Conservation (phyloP, 1,140 invertebrate genomes). For the Schlechtendalia chinensis region DNA sequence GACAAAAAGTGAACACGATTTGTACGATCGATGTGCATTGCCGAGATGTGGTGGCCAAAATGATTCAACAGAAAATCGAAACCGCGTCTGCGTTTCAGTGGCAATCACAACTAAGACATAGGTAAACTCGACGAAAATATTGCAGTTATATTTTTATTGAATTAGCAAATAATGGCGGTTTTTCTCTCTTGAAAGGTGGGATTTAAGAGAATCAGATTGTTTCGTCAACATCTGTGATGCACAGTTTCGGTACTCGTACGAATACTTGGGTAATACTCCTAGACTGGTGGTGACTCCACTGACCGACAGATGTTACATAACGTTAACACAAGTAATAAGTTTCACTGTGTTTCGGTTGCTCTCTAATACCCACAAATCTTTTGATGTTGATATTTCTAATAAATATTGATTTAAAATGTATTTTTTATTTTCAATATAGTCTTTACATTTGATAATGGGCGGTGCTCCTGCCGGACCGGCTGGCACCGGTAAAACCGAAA, state of each 20-base stretch:
- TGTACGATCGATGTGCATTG: conserved; percentile 92
- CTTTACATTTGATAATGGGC: conserved; percentile 85
- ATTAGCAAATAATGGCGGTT: background rate
- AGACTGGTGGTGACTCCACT: conserved; percentile 81
- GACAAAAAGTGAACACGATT: conserved; percentile 93
- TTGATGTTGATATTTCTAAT: background rate
- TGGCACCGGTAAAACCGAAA: conserved; percentile 89
- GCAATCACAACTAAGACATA: conserved; percentile 86
- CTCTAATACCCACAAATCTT: too few species aligned
- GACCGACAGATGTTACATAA: conserved; percentile 88
- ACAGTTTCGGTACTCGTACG: conserved; percentile 74
- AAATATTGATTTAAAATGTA: background rate
- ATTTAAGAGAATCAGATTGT: conserved; percentile 76
- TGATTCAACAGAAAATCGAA: conserved; percentile 80
- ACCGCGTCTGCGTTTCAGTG: conserved; percentile 80
- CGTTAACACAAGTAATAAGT: conserved; percentile 68
- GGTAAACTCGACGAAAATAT: conserved; percentile 57
- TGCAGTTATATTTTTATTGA: background rate
- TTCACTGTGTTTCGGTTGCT: background rate
- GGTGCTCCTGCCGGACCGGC: conserved; percentile 86
- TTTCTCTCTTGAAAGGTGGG: conserved; percentile 64
- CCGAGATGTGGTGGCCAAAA: conserved; percentile 81
- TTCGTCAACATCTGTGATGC: conserved; percentile 92
- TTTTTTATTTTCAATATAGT: conserved; percentile 57
- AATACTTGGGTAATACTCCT: conserved; percentile 80